Conservation (phyloP, 2,113 vertebrate species). For the Brachionichthys hirsutus region DNA sequence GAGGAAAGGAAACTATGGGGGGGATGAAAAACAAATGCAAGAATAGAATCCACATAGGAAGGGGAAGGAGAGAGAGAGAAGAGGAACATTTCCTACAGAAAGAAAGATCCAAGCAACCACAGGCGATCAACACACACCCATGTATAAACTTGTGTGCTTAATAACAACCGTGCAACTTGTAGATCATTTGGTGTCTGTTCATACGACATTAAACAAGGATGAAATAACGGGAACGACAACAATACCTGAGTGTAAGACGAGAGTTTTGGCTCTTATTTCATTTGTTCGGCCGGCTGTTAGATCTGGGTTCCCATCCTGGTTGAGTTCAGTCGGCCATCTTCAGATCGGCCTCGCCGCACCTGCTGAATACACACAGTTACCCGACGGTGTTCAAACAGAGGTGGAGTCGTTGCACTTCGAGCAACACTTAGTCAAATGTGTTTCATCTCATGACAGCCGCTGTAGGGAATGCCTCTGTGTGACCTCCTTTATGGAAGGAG, state of each 20-base stretch:
- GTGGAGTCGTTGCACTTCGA: slow-evolving; percentile 44
- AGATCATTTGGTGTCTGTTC: too few species aligned
- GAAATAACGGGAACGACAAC: neutral
- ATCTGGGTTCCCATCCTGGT: neutral
- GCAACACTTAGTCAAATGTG: slow-evolving; percentile 26
- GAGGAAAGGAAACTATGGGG: too few species aligned
- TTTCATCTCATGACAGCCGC: neutral
- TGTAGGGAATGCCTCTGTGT: too few species aligned
- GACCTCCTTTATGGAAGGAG: too few species aligned
- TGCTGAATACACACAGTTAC: slow-evolving; percentile 29
- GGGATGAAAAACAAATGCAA: too few species aligned
- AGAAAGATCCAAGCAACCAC: too few species aligned
- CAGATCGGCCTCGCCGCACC: slow-evolving; percentile 36
- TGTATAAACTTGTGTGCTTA: too few species aligned
- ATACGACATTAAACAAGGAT: neutral
- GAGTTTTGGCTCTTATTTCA: neutral
- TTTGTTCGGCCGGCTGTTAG: slow-evolving; percentile 17
- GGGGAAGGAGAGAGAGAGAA: too few species aligned
- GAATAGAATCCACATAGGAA: too few species aligned
- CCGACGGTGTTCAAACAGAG: slow-evolving; percentile 53
- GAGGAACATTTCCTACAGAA: too few species aligned
- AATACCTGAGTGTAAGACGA: slow-evolving; percentile 15
- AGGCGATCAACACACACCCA: too few species aligned
- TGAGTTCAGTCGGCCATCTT: slow-evolving; percentile 12
- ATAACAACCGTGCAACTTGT: too few species aligned